These are phyloP conservation scores for Hemaris fuciformis DNA, from an alignment of 2,888 invertebrate genomes.

Conservation along the genomic window DNA sequence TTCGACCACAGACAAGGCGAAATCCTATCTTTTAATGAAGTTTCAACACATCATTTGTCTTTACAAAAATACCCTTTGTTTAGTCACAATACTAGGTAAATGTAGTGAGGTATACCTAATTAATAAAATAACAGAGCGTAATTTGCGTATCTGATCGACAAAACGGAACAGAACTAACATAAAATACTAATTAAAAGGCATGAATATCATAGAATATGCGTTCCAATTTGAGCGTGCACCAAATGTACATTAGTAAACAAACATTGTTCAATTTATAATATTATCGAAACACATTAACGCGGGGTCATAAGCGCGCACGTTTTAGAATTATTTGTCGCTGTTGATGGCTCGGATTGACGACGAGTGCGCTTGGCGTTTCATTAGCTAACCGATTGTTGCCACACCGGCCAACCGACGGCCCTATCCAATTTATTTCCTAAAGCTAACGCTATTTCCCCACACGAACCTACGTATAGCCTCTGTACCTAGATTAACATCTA, in stretches of 20 bases:
- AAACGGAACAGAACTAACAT: not conserved
- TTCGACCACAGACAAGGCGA: constrained; percentile 12
- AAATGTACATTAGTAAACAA: constrained; percentile 17
- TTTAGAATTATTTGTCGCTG: constrained; percentile 9
- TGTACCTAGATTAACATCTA: constrained; percentile 12
- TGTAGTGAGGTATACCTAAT: not conserved
- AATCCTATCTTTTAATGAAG: constrained; percentile 11
- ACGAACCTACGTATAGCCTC: constrained; percentile 13
- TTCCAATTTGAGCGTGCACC: constrained; percentile 11
- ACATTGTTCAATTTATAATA: constrained; percentile 24
- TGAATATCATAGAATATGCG: not conserved
- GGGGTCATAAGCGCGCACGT: not conserved
- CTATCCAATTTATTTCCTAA: constrained; percentile 28
- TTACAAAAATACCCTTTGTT: not conserved
- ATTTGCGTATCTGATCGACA: not conserved
- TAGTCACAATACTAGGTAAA: not conserved
- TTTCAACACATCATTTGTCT: constrained; percentile 6
- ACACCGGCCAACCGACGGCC: constrained; percentile 29
- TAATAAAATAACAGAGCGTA: not conserved
- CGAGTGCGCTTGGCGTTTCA: constrained; percentile 40
- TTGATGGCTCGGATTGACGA: constrained; percentile 23
- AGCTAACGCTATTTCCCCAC: constrained; percentile 13
- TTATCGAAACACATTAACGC: constrained; percentile 4
- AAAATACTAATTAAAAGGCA: not conserved
- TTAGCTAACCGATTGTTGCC: constrained; percentile 43